Evolutionary conservation across 2,888 invertebrate species (phyloP).

Genomic region (Dilophus febrilis): DNA sequence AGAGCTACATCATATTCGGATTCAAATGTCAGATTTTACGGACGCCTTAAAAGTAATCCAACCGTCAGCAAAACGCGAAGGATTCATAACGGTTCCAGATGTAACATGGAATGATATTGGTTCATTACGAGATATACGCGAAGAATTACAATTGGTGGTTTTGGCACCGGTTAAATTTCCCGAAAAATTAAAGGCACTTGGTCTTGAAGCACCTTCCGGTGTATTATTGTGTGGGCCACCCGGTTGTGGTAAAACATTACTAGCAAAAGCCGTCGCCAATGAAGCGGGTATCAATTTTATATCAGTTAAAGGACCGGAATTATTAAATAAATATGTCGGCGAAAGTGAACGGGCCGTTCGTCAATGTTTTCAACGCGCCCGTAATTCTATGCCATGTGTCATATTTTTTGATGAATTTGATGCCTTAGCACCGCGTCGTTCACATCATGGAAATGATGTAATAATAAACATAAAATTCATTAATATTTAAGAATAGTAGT

Average conservation of each 20-base stretch:
- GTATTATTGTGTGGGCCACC: conserved; percentile 93
- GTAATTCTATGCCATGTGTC: conserved; percentile 92
- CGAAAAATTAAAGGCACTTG: conserved; percentile 59
- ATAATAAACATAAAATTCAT: too few species aligned
- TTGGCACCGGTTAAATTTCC: conserved; percentile 82
- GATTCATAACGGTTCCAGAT: conserved; percentile 93
- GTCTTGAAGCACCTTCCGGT: conserved; percentile 69
- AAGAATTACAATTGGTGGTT: conserved; percentile 80
- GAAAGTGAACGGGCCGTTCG: conserved; percentile 95
- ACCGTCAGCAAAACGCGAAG: conserved; percentile 90
- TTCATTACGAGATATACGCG: conserved; percentile 69
- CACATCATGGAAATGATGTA: too few species aligned
- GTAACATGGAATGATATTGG: conserved; percentile 96
- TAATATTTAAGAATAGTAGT: too few species aligned
- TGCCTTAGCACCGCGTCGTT: conserved; percentile 80
- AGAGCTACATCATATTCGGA: conserved; percentile 44
- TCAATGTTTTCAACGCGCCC: conserved; percentile 86
- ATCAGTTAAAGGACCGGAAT: conserved; percentile 95
- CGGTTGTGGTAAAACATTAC: conserved; percentile 87
- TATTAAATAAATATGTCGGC: conserved; percentile 98
- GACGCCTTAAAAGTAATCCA: conserved; percentile 66
- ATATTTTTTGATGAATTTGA: conserved; percentile 99
- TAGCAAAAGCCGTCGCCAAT: conserved; percentile 97
- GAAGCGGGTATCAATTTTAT: conserved; percentile 98
- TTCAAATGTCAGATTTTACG: conserved; percentile 60